Percentiles rank a stretch among this genome's conserved stretches.
Evolutionary conservation across 2,113 vertebrate genomes (phyloP).

Genomic region (Hucho hucho): DNA sequence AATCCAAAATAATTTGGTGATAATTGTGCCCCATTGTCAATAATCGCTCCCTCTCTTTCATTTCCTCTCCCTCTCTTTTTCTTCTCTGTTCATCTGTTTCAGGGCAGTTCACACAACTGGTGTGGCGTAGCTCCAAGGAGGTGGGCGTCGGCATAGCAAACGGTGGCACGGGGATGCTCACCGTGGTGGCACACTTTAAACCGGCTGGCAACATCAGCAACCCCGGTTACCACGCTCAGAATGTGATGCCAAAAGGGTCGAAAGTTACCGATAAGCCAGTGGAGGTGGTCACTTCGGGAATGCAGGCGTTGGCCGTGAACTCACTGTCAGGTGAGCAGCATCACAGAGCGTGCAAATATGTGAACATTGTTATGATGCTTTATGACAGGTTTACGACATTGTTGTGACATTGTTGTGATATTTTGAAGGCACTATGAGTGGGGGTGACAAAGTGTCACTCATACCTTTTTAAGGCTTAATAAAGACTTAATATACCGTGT

Average conservation of each 20-base stretch:
- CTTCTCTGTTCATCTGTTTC: not conserved
- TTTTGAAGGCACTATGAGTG: no score
- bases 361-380: no score
- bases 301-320: slow-evolving; percentile 1
- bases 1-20: not conserved
- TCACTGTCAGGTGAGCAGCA: slow-evolving; percentile 28
- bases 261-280: slow-evolving; percentile 29
- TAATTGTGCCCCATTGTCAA: not conserved
- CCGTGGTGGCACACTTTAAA: not conserved
- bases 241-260: slow-evolving; percentile 32
- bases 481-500: not conserved
- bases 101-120: slow-evolving; percentile 42
- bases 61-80: not conserved
- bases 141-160: not conserved
- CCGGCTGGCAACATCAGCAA: slow-evolving; percentile 12
- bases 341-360: no score
- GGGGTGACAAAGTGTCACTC: no score
- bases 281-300: not conserved
- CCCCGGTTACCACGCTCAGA: slow-evolving; percentile 19
- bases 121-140: not conserved
- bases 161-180: not conserved
- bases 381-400: no score
- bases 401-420: no score
- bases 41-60: not conserved
- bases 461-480: no score